Percentiles rank a stretch among this genome's conserved stretches.
Evolutionary conservation across 1,140 invertebrate species (phyloP).

Genomic region (Drosophila jambulina): DNA sequence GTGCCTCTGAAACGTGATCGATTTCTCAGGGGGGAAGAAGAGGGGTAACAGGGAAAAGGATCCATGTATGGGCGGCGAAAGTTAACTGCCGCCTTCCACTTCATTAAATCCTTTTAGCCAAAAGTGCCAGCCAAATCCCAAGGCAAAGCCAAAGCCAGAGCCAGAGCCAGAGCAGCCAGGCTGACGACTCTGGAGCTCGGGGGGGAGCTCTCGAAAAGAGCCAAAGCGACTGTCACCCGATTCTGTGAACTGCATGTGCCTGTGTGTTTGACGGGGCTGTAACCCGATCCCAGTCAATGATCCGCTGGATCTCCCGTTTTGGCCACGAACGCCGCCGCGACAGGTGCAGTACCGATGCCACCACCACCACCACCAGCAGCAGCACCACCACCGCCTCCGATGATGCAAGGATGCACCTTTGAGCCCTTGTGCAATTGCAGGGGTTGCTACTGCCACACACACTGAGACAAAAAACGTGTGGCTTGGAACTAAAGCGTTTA

Average conservation of each 20-base stretch:
- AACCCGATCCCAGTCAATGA: constrained; percentile 76
- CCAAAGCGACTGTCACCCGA: constrained; percentile 20
- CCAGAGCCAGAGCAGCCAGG: constrained; percentile 36
- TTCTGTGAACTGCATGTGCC: constrained; percentile 58
- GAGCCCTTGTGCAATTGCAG: constrained; percentile 70
- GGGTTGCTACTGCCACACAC: constrained; percentile 36
- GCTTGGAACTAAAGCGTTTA: background rate
- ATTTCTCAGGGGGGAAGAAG: background rate
- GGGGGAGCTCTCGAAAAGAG: background rate
- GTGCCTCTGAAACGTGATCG: constrained; percentile 65
- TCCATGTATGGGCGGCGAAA: constrained; percentile 21
- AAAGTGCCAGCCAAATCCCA: constrained; percentile 33
- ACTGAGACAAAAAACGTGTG: background rate
- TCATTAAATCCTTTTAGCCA: constrained; percentile 77
- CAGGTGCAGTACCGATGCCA: constrained; percentile 62
- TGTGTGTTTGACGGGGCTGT: constrained; percentile 30
- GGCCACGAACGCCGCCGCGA: constrained; percentile 65
- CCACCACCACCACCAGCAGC: constrained; percentile 5
- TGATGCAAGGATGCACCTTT: constrained; percentile 80
- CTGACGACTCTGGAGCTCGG: constrained; percentile 35
- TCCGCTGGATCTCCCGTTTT: constrained; percentile 65
- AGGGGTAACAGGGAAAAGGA: background rate
- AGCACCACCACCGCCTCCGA: constrained; percentile 23
- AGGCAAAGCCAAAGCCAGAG: constrained; percentile 11
- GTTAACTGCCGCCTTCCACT: constrained; percentile 80